These are phyloP conservation scores for Candidula unifasciata DNA, from an alignment of 2,888 invertebrate species.

Conservation along the genomic window DNA sequence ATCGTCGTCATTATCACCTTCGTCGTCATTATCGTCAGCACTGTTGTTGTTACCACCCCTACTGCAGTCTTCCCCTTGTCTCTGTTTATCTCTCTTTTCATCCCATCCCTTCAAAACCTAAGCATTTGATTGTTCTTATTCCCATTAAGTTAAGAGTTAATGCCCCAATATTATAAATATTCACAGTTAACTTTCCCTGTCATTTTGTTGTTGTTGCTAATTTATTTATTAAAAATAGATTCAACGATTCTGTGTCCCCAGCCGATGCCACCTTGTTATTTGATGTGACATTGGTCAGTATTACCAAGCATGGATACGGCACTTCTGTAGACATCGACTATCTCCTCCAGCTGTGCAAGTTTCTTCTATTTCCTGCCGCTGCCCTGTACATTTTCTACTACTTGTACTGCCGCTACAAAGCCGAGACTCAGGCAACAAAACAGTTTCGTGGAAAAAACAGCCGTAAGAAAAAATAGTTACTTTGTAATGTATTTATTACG, in stretches of 20 bases:
- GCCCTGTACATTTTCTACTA: slow-evolving; percentile 53
- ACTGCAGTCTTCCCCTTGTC: too few species aligned
- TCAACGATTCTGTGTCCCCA: slow-evolving; percentile 34
- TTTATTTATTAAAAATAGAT: not conserved
- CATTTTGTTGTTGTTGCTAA: not conserved
- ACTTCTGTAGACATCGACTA: not conserved
- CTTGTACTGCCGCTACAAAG: slow-evolving; percentile 54
- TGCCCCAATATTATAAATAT: too few species aligned
- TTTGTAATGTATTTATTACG: not conserved
- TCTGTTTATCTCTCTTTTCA: too few species aligned
- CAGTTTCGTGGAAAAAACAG: slow-evolving; percentile 48
- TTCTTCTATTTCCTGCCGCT: slow-evolving; percentile 52
- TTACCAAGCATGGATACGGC: slow-evolving; percentile 56
- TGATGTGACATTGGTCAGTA: slow-evolving; percentile 58
- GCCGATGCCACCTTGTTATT: slow-evolving; percentile 65
- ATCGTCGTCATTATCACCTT: too few species aligned
- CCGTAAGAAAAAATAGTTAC: slow-evolving; percentile 25
- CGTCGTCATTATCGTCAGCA: too few species aligned
- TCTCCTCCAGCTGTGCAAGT: slow-evolving; percentile 26
- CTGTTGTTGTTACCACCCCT: too few species aligned
- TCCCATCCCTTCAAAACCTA: too few species aligned
- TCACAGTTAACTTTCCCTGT: too few species aligned
- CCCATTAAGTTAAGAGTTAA: too few species aligned
- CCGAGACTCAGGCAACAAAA: slow-evolving; percentile 23
- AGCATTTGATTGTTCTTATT: too few species aligned